These are phyloP conservation scores for Sardinella longiceps DNA, from an alignment of 2,797 vertebrate species.

Conservation along the genomic window DNA sequence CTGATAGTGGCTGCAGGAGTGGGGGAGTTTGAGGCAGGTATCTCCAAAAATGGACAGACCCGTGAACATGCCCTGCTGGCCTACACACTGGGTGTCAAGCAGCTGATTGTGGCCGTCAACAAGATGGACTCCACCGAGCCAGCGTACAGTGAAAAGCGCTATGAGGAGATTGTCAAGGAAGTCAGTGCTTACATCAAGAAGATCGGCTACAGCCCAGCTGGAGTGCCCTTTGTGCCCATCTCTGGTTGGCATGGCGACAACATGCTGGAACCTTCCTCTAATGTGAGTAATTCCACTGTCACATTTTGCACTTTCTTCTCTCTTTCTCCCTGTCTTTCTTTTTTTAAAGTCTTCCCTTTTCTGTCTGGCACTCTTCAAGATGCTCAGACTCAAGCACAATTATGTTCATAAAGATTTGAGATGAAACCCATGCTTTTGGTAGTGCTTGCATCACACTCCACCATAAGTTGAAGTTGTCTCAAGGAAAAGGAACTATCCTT, in stretches of 20 bases:
- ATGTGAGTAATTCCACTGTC: too few relatives aligned
- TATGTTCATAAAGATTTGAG: not conserved
- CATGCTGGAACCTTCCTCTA: slow-evolving; percentile 84
- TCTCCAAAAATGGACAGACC: slow-evolving; percentile 85
- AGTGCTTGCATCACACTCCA: too few relatives aligned
- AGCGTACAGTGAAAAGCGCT: slow-evolving; percentile 84
- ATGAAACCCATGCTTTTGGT: too few relatives aligned
- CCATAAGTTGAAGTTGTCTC: too few relatives aligned
- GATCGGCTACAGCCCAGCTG: slow-evolving; percentile 84
- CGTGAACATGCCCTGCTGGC: slow-evolving; percentile 86
- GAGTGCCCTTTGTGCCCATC: slow-evolving; percentile 81
- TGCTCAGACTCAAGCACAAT: not conserved
- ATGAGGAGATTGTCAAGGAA: slow-evolving; percentile 85
- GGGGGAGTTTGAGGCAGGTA: slow-evolving; percentile 86
- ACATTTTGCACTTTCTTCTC: not conserved
- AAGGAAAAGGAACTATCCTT: too few relatives aligned
- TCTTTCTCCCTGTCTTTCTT: not conserved
- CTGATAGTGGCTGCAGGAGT: slow-evolving; percentile 83
- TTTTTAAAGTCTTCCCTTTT: not conserved
- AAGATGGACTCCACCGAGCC: slow-evolving; percentile 71
- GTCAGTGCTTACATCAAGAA: slow-evolving; percentile 86
- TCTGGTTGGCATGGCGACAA: slow-evolving; percentile 88
- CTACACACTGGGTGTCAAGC: slow-evolving; percentile 86
- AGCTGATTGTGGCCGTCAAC: slow-evolving; percentile 74
- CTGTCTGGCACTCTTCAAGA: not conserved